Percentiles rank a stretch among this genome's conserved stretches.
Evolutionary conservation across 2,113 vertebrate species (phyloP).

Genomic region (Cacatua alba): DNA sequence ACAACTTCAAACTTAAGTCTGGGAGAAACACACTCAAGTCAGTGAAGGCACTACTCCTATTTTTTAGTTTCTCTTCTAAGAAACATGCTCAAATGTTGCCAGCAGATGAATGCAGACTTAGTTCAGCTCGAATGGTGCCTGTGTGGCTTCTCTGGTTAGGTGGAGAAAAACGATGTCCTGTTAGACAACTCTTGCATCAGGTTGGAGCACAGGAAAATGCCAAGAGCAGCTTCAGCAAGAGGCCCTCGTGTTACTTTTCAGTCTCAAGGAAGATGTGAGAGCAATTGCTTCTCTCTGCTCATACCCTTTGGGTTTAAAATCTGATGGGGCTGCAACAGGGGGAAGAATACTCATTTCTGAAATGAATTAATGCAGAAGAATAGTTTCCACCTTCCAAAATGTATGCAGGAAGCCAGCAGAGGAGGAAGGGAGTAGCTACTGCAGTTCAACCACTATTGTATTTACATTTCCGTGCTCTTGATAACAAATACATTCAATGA

Average conservation of each 20-base stretch:
- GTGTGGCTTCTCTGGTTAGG: background rate
- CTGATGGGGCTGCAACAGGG: background rate
- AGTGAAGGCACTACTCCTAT: accelerated
- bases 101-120: background rate
- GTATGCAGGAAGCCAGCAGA: constrained; percentile 26
- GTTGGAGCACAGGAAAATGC: background rate
- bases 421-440: constrained; percentile 64
- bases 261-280: background rate
- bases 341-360: background rate
- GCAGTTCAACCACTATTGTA: constrained; percentile 44
- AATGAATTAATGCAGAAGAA: background rate
- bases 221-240: background rate
- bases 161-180: background rate
- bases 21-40: background rate
- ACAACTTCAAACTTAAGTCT: accelerated
- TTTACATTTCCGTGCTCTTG: constrained; percentile 28
- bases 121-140: background rate
- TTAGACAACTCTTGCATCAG: background rate
- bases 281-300: background rate
- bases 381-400: background rate
- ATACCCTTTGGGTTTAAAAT: background rate
- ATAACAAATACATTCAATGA: background rate
- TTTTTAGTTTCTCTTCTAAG: background rate
- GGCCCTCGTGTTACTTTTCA: accelerated
- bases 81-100: background rate